Base-by-base conservation (phyloP, 1,140 invertebrate genomes). In the Drosophila ogumai region DNA sequence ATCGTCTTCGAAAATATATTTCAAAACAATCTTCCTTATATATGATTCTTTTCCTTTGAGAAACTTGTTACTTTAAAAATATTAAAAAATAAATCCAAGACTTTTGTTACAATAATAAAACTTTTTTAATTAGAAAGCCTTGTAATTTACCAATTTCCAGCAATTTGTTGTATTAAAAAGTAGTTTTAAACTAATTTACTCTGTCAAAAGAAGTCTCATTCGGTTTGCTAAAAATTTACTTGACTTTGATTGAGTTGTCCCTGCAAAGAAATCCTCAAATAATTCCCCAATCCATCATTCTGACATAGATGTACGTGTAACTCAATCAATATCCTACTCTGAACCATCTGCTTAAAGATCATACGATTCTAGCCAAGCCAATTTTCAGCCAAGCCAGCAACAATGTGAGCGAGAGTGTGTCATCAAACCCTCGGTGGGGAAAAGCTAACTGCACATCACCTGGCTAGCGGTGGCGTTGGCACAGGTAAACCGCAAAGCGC, bases 361-460 rank as follows among this genome's bases (percentile, higher is more conserved):
- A 46, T 63, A 28, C 57, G 63, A 46, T 61, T 46, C 32, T 59
- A 13, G n/a, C n/a, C 17, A 6, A 3, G 36, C 12, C 13, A 32
- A 61, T 36, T 65, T 66, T 36, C 61, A 54, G 22, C 32, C 22
- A 25, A 46, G 1, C 7, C 8, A 5, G 32, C 22, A 52, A 67
- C 61, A 61, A 38, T 44, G 47, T 32, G 63, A 17, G 34, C 52
- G 36, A 38, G 56, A 61, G 12, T 25, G 63, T 69, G 66, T 68
- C 66, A 67, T 69, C 47, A 69, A 55, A 75, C 56, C 57, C 25
- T 61, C 17, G 34, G 22, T 10, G 46, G 10, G 28, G 56, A 28
- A 49, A 43, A 79, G 63, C 61, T 85, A 80, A 77, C 81, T 81
- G 77, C 77, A 81, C 72, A 85, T 84, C 76, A 84, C 67, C 76